Percentiles rank a stretch among this genome's conserved stretches.
phyloP scores from a whole-genome alignment of 2,888 invertebrate species.

The Odontocolon sp. region DNA sequence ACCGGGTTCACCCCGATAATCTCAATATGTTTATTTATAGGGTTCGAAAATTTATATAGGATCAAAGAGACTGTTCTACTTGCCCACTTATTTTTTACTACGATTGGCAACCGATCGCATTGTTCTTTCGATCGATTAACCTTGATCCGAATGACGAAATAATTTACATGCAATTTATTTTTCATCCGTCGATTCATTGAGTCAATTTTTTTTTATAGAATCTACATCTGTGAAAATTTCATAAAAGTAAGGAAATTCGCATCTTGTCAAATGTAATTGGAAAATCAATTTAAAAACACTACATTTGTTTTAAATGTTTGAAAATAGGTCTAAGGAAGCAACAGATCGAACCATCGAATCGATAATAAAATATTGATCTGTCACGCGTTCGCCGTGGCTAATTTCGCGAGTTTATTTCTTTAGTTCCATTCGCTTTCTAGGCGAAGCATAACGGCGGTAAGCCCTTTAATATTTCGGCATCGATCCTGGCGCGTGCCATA shows the following conservation, averaged over 20 bases:
- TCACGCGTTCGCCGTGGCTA: no score
- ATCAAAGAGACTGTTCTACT: conserved; percentile 51
- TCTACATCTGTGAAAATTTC: not conserved
- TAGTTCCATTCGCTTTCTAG: conserved; percentile 36
- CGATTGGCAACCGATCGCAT: conserved; percentile 51
- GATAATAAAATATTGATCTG: no score
- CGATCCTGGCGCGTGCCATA: conserved; percentile 66
- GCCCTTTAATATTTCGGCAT: conserved; percentile 64
- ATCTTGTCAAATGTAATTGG: no score
- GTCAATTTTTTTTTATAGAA: not conserved
- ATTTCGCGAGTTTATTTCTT: conserved; percentile 24
- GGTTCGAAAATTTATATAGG: conserved; percentile 24
- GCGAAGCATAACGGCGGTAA: conserved; percentile 14
- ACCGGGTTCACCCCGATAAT: not conserved
- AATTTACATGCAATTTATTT: not conserved
- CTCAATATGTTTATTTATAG: conserved; percentile 56
- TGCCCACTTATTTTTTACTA: conserved; percentile 48
- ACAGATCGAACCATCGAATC: no score
- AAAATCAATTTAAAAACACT: no score
- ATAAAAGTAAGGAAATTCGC: no score
- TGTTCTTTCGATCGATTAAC: conserved; percentile 36
- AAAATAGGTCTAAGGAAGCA: no score
- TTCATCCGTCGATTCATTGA: not conserved
- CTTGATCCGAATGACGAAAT: not conserved
- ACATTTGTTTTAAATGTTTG: no score